Evolutionary conservation across 2,113 vertebrate genomes (phyloP).

Genomic region (Myotis brandtii): DNA sequence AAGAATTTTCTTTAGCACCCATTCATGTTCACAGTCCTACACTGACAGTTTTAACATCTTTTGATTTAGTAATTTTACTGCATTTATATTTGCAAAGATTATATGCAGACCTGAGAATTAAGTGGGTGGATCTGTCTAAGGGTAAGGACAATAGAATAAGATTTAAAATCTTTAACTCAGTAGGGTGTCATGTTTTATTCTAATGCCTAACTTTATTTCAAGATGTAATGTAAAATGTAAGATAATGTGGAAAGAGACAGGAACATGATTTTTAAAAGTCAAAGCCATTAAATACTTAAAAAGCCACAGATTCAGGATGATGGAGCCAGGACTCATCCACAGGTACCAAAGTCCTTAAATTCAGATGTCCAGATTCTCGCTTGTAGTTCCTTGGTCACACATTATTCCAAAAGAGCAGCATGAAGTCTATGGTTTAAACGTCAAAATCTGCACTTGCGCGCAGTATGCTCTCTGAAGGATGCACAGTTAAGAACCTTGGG

Average conservation of each 20-base stretch:
- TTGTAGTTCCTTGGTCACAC: background rate
- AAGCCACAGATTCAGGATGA: background rate
- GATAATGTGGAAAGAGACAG: conserved; percentile 24
- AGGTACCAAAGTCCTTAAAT: background rate
- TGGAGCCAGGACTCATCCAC: background rate
- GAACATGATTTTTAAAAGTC: conserved; percentile 54
- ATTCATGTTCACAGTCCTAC: background rate
- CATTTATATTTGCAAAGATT: conserved; percentile 60
- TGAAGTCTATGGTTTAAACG: background rate
- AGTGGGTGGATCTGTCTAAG: conserved; percentile 54
- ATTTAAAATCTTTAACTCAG: conserved; percentile 64
- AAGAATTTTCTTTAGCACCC: conserved; percentile 9
- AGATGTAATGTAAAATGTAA: conserved; percentile 63
- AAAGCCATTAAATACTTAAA: conserved; percentile 46
- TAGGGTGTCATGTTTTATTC: conserved; percentile 38
- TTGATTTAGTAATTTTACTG: conserved; percentile 24
- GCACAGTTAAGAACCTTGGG: background rate
- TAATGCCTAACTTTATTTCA: conserved; percentile 72
- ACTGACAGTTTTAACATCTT: conserved; percentile 42
- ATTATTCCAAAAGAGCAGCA: background rate
- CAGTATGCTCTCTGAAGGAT: background rate
- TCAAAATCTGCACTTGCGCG: background rate
- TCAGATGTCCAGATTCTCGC: background rate
- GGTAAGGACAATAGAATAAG: conserved; percentile 60
- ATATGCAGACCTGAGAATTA: conserved; percentile 47